A percentile compares a stretch with the other conserved stretches of the same genome.
Evolutionary conservation across 1,140 invertebrate species (phyloP).

Genomic region (Mercenaria mercenaria): DNA sequence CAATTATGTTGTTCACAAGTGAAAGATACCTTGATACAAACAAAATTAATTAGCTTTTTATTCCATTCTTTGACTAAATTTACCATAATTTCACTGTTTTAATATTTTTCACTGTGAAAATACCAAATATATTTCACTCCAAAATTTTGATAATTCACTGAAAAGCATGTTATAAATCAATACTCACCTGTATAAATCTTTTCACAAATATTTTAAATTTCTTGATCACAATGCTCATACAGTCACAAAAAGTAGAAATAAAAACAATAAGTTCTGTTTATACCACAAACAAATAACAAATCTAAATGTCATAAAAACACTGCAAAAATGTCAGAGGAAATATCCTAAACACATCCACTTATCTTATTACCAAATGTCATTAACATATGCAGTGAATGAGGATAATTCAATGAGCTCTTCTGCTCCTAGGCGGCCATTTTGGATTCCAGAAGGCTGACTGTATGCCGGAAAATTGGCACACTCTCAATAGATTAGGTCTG

Average conservation of each 20-base stretch:
- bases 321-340: background rate
- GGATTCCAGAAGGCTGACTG: constrained; percentile 45
- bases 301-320: background rate
- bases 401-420: background rate
- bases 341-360: background rate
- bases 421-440: constrained; percentile 36
- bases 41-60: no score
- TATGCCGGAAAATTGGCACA: constrained; percentile 10
- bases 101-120: no score
- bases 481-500: constrained; percentile 5
- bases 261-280: background rate
- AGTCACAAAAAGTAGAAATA: background rate
- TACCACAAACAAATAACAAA: background rate
- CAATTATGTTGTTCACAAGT: no score
- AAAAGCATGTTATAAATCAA: background rate
- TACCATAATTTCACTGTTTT: no score
- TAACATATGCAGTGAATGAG: background rate
- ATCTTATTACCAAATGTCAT: background rate
- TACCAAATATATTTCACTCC: no score
- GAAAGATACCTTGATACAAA: no score
- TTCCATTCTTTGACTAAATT: no score
- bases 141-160: no score
- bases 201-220: background rate
- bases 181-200: background rate
- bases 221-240: constrained; percentile 9